phyloP scores from a whole-genome alignment of 2,113 vertebrate genomes.

The Grus americana region DNA sequence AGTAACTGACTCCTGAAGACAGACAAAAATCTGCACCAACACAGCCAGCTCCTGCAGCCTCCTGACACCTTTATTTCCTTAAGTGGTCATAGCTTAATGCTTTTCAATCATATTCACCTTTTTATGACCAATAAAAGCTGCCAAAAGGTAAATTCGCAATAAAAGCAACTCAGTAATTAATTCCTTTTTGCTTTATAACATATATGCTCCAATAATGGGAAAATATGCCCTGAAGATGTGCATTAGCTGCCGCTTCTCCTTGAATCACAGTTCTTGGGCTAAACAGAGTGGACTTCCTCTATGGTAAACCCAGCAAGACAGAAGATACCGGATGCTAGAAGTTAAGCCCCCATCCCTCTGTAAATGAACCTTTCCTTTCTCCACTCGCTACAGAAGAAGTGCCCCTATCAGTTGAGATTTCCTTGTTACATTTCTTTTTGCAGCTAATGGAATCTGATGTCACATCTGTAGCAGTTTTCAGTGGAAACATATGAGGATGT shows the following conservation, averaged over 20 bases:
- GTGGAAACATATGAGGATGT: neutral
- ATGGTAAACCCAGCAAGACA: neutral
- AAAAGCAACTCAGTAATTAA: neutral
- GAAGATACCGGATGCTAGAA: neutral
- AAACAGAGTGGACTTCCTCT: neutral
- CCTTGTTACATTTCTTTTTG: neutral
- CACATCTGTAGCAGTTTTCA: neutral
- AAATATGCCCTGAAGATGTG: neutral
- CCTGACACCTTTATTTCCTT: neutral
- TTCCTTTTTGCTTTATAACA: neutral
- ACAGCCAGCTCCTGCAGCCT: neutral
- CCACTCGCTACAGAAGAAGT: neutral
- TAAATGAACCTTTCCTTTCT: neutral
- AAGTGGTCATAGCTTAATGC: neutral
- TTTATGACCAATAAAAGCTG: neutral
- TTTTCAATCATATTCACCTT: neutral
- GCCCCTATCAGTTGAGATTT: neutral
- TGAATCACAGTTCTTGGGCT: neutral
- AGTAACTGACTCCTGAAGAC: neutral
- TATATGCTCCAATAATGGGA: neutral
- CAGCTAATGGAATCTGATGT: constrained; percentile 37
- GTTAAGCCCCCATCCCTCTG: neutral
- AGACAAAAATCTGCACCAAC: neutral
- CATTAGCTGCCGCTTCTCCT: neutral
- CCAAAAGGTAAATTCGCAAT: neutral